Evolutionary conservation across 2,797 vertebrate species (phyloP).

Genomic region (Staurois parvus): DNA sequence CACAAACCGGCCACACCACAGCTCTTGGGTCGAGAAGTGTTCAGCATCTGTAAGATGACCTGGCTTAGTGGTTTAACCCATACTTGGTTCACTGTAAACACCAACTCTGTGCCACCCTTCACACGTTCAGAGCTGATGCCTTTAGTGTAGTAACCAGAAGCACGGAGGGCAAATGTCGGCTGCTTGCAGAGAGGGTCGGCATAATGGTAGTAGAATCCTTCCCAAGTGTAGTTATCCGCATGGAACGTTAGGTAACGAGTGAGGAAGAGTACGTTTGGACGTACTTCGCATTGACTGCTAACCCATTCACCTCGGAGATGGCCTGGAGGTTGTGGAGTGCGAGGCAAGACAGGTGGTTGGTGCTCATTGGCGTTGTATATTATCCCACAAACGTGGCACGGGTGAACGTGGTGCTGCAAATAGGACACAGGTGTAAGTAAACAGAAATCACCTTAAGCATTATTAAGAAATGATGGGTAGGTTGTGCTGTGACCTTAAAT

Average conservation of each 20-base stretch:
- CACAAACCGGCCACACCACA: slow-evolving; percentile 81
- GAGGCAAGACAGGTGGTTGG: slow-evolving; percentile 80
- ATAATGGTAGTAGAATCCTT: slow-evolving; percentile 87
- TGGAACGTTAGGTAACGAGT: slow-evolving; percentile 86
- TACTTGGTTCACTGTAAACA: slow-evolving; percentile 84
- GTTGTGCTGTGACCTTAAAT: too few relatives aligned
- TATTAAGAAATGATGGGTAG: too few relatives aligned
- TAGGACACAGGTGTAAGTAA: background rate
- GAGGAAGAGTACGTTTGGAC: slow-evolving; percentile 87
- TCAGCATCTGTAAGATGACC: slow-evolving; percentile 78
- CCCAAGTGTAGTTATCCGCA: slow-evolving; percentile 79
- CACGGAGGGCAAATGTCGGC: slow-evolving; percentile 85
- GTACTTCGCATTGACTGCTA: slow-evolving; percentile 84
- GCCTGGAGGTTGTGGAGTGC: slow-evolving; percentile 65
- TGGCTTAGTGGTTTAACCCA: slow-evolving; percentile 80
- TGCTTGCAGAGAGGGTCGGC: slow-evolving; percentile 83
- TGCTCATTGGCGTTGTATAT: slow-evolving; percentile 82
- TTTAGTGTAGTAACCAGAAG: slow-evolving; percentile 81
- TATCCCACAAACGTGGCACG: slow-evolving; percentile 83
- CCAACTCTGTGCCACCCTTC: slow-evolving; percentile 80
- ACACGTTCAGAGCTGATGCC: slow-evolving; percentile 80
- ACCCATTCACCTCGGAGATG: slow-evolving; percentile 83
- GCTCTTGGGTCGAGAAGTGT: slow-evolving; percentile 78
- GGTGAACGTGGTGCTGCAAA: slow-evolving; percentile 85
- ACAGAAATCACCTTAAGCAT: background rate